phyloP scores from a whole-genome alignment of 2,113 vertebrate species.

The Lucifuga dentata region DNA sequence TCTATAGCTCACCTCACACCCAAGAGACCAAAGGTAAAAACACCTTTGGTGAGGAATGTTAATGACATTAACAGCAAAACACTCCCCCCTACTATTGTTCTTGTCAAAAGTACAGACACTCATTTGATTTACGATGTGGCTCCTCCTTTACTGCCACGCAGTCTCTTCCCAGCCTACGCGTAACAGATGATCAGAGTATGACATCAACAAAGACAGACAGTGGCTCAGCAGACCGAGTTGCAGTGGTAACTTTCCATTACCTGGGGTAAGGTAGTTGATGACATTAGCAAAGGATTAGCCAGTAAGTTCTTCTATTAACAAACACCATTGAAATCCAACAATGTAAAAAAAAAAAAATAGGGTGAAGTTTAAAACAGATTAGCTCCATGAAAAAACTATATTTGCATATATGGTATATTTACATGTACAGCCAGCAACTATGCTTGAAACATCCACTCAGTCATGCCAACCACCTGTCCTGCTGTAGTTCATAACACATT shows the following conservation, averaged over 20 bases:
- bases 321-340: not conserved
- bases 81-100: constrained; percentile 65
- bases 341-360: too few relatives aligned
- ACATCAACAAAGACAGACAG: constrained; percentile 26
- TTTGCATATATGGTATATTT: constrained; percentile 19
- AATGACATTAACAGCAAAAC: constrained; percentile 75
- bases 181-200: constrained; percentile 32
- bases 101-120: constrained; percentile 66
- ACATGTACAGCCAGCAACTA: constrained; percentile 36
- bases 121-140: constrained; percentile 71
- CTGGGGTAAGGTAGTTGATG: not conserved
- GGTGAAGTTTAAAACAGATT: constrained; percentile 17
- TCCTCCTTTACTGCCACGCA: constrained; percentile 47
- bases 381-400: constrained; percentile 6
- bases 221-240: not conserved
- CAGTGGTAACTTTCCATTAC: constrained; percentile 9
- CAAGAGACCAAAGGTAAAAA: constrained; percentile 50
- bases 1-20: constrained; percentile 29
- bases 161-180: constrained; percentile 32
- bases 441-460: constrained; percentile 16
- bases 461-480: constrained; percentile 55
- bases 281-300: not conserved
- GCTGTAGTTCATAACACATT: constrained; percentile 42
- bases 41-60: constrained; percentile 72
- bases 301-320: not conserved